phyloP scores from a whole-genome alignment of 2,113 vertebrate species.

The Macrotis lagotis region DNA sequence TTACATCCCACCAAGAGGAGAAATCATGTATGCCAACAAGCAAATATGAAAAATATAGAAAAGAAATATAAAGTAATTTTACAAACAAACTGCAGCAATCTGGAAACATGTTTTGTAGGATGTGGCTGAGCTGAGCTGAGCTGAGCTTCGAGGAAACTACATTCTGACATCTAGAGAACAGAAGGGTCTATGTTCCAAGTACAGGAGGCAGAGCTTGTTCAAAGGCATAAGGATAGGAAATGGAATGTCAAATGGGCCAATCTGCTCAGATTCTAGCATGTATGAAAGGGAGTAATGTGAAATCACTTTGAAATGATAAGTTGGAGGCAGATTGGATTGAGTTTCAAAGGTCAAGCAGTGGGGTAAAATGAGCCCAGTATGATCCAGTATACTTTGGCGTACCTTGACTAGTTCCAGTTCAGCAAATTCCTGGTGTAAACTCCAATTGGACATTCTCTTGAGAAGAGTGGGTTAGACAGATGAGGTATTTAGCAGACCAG shows the following conservation, averaged over 20 bases:
- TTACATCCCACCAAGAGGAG: background rate
- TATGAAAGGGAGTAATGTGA: background rate
- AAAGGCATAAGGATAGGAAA: background rate
- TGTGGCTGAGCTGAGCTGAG: background rate
- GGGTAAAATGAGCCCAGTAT: too few species aligned
- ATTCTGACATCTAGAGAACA: background rate
- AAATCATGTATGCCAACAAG: background rate
- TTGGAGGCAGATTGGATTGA: background rate
- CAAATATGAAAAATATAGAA: background rate
- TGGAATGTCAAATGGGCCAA: background rate
- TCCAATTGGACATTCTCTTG: too few species aligned
- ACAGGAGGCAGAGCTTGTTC: background rate
- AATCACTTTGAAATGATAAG: background rate
- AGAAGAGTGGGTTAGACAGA: too few species aligned
- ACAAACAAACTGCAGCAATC: background rate
- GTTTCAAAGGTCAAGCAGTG: background rate
- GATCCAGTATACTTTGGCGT: too few species aligned
- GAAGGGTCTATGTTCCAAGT: background rate
- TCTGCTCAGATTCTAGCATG: background rate
- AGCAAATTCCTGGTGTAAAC: too few species aligned
- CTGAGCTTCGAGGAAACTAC: background rate
- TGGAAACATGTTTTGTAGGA: background rate
- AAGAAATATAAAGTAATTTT: background rate
- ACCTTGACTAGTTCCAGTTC: too few species aligned
- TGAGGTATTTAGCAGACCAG: too few species aligned